Base-by-base conservation (phyloP, 2,797 vertebrate genomes). In the Crypturellus tataupa region DNA sequence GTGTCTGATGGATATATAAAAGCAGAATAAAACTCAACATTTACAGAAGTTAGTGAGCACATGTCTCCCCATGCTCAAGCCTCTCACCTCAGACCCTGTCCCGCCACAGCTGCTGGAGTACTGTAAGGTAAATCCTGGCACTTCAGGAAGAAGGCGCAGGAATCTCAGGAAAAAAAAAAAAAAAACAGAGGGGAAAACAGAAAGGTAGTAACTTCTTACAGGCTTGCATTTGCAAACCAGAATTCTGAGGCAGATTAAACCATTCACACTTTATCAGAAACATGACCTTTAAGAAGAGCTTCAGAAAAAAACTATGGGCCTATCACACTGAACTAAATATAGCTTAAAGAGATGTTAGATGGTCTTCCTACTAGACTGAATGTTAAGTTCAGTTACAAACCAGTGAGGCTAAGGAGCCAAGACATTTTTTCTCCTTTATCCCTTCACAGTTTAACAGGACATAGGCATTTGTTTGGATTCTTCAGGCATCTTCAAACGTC, bases 1-100 rank as follows among this genome's bases (percentile, higher is more conserved):
- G 59, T 67, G 21, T 55, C 39, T 63, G 63, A 67, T 3, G 80
- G 67, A n/a, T 0, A 0, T 12, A 23, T 40, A 81, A 44, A 89
- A 89, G 46, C 9, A 73, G 70, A 92, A 87, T 90, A 24, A 67
- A 86, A 90, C 9, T 25, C 93, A 94, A 94, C 84, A 87, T 94
- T 94, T 92, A 59, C 0, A 0, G 51, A 69, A 62, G 35, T 23
- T 88, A 56, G 56, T 64, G 82, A 83, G 25, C 42, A 40, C 70
- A 29, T 20, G 27, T 24, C 59, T 90, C 6, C 0, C 29, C 51
- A 73, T 23, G 35, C 73, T 67, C 18, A 5, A 2, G 42, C 46
- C 72, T 63, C 46, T 82, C 84, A 56, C 86, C 44, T 24, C 47
- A 87, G 92, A 47, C 23, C 23, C 47, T 40, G n/a, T 25, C 51